These are phyloP conservation scores for Eudyptes chrysolophus DNA, from an alignment of 2,113 vertebrate genomes.

Conservation along the genomic window DNA sequence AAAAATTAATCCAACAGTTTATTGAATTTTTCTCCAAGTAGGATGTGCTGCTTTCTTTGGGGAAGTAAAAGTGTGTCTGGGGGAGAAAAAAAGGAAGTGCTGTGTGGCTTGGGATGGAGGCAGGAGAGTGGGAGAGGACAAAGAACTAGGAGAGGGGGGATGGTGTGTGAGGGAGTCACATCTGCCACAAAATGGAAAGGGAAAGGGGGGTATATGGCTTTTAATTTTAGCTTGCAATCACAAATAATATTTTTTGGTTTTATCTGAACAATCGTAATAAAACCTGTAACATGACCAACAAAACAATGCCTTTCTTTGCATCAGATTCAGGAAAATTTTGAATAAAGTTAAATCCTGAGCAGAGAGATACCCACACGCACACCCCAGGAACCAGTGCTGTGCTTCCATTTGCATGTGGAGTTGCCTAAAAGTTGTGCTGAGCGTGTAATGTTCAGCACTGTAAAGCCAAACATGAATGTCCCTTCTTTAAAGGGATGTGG, in stretches of 20 bases:
- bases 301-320: background rate
- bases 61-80: background rate
- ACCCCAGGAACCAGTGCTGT: background rate
- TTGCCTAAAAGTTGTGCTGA: background rate
- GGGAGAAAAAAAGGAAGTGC: fast-evolving
- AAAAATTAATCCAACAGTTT: background rate
- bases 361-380: background rate
- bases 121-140: background rate
- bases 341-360: background rate
- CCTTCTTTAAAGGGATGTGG: background rate
- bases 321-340: background rate
- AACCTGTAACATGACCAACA: background rate
- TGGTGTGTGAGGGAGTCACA: background rate
- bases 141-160: background rate
- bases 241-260: background rate
- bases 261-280: background rate
- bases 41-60: background rate
- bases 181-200: background rate
- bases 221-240: background rate
- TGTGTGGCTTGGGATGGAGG: fast-evolving
- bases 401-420: background rate
- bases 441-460: fast-evolving
- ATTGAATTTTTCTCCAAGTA: background rate
- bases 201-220: background rate
- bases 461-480: background rate